Base-by-base conservation (phyloP, 2,113 vertebrate genomes). In the Zapornia atra region DNA sequence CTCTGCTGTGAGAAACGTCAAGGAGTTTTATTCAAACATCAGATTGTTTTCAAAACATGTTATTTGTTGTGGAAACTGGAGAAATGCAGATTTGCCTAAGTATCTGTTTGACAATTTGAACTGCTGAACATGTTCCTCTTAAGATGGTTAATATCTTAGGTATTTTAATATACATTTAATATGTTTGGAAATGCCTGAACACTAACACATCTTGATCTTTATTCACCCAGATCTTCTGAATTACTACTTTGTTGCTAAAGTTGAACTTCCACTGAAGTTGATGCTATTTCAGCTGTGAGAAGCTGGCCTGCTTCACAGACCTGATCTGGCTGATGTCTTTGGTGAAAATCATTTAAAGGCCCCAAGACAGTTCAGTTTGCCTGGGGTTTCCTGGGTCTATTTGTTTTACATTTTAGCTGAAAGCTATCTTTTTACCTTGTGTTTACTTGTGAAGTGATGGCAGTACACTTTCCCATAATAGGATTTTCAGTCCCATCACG, bases 21-120 rank as follows among this genome's bases (percentile, higher is more conserved):
- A 80, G 33, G 61, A 68, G 60, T 60, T 93, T 85, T 90, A 56
- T 53, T 91, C 33, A 66, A 90, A 84, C 48, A 83, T 66, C n/a
- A 59, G 0, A 63, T 68, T 75, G 8, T 22, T 86, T 94, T 94
- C 64, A 90, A 70, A 94, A 66, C n/a, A 15, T 33, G 28, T 7
- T 57, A 11, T 83, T 83, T 92, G 26, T 63, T 78, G n/a, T 82
- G 53, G 83, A 54, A 88, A 66, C 76, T 81, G 72, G 51, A 77
- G 80, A 93, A 86, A 70, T 31, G 24, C 33, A 56, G 61, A 24
- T 63, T 78, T 86, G 42, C 38, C 25, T 4, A 34, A 86, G 64
- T 59, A 38, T 78, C 57, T 86, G 56, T 6, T 78, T 93, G 85
- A 85, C 51, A 38, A 77, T 70, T 82, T 86, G 42, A 86, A 63